These are phyloP conservation scores for Rhinogobius similis DNA, from an alignment of 2,113 vertebrate species.

Conservation along the genomic window DNA sequence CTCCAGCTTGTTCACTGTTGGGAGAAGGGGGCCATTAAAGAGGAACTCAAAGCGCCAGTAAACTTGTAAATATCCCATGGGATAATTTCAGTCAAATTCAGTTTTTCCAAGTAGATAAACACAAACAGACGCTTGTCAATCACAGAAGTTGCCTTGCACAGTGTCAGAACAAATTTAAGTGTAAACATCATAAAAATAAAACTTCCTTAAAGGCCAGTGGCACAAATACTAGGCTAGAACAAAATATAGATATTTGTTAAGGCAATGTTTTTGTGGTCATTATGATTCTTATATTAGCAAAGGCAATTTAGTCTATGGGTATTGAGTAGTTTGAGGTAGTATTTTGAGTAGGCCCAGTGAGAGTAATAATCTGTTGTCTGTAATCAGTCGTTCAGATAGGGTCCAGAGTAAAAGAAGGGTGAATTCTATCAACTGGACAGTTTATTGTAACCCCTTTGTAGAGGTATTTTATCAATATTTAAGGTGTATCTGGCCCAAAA, in stretches of 20 bases:
- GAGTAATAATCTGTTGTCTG: too few species aligned
- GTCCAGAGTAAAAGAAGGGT: too few species aligned
- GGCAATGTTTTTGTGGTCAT: not conserved
- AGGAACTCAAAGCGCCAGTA: slow-evolving; percentile 30
- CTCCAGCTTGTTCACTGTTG: slow-evolving; percentile 37
- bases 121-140: slow-evolving; percentile 14
- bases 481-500: too few species aligned
- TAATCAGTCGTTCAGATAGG: too few species aligned
- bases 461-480: too few species aligned
- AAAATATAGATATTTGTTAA: not conserved
- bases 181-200: slow-evolving; percentile 3
- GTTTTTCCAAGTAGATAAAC: slow-evolving; percentile 6
- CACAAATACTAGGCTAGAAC: not conserved
- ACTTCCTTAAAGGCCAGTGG: not conserved
- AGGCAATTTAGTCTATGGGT: not conserved
- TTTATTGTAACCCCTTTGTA: too few species aligned
- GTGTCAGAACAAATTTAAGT: not conserved
- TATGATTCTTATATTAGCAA: not conserved
- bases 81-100: slow-evolving; percentile 12
- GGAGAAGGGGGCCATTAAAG: slow-evolving; percentile 41
- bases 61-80: slow-evolving; percentile 6
- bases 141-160: not conserved
- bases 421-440: too few species aligned
- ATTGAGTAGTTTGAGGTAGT: not conserved
- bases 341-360: too few species aligned